These are phyloP conservation scores for Labeo catla DNA, from an alignment of 2,113 vertebrate species.

Conservation along the genomic window DNA sequence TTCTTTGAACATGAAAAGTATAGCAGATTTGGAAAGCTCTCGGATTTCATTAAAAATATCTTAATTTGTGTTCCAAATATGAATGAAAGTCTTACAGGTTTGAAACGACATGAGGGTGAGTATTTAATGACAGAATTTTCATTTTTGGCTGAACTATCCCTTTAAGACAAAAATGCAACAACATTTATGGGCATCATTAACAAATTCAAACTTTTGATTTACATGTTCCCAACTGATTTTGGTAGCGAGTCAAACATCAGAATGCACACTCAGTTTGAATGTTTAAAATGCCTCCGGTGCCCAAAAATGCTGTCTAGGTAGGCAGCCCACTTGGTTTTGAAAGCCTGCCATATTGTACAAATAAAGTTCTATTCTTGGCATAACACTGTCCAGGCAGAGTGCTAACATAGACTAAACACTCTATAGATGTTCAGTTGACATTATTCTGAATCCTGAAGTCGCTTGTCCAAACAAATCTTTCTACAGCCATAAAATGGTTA, in stretches of 20 bases:
- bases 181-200: neutral
- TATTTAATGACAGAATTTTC: too few species aligned
- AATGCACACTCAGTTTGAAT: neutral
- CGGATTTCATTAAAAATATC: too few species aligned
- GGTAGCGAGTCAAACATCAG: neutral
- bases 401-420: slow-evolving; percentile 37
- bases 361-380: slow-evolving; percentile 26
- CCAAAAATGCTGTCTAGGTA: neutral
- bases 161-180: neutral
- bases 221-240: neutral
- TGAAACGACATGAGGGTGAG: too few species aligned
- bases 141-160: too few species aligned
- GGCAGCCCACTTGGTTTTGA: neutral
- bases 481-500: slow-evolving; percentile 5
- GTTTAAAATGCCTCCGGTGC: neutral
- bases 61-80: too few species aligned
- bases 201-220: neutral
- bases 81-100: too few species aligned
- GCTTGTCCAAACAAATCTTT: slow-evolving; percentile 39
- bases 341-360: slow-evolving; percentile 1
- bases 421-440: neutral
- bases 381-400: slow-evolving; percentile 25
- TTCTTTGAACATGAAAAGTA: too few species aligned
- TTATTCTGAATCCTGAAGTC: neutral
- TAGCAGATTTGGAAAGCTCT: too few species aligned